phyloP scores from a whole-genome alignment of 2,888 invertebrate genomes.

The Craniophora ligustri region DNA sequence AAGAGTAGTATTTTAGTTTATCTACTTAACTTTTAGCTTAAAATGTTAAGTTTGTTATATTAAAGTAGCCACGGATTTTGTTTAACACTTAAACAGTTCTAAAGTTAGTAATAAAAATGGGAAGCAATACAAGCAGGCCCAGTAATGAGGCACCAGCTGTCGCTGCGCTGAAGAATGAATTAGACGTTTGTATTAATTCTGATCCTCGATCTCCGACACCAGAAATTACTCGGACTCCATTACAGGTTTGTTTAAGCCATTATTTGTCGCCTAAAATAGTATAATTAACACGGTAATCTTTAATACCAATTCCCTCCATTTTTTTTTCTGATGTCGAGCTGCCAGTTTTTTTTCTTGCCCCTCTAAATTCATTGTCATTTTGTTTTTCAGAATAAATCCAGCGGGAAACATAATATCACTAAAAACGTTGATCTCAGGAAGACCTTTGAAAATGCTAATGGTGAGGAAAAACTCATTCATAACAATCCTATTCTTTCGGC shows the following conservation, averaged over 20 bases:
- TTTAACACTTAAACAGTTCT: conserved; percentile 1
- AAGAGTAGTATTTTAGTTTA: conserved; percentile 20
- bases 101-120: conserved; percentile 66
- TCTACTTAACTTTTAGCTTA: conserved; percentile 17
- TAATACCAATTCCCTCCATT: conserved; percentile 39
- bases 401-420: conserved; percentile 81
- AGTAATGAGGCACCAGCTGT: conserved; percentile 65
- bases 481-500: conserved; percentile 84
- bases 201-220: conserved; percentile 90
- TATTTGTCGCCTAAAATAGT: background rate
- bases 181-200: conserved; percentile 66
- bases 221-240: conserved; percentile 88
- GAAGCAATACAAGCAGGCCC: conserved; percentile 80
- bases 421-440: conserved; percentile 85
- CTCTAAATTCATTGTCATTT: conserved; percentile 10
- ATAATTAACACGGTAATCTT: conserved; percentile 1
- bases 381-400: conserved; percentile 75
- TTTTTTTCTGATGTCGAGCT: conserved; percentile 12
- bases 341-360: background rate
- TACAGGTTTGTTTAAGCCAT: conserved; percentile 80
- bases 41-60: conserved; percentile 38
- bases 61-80: conserved; percentile 18
- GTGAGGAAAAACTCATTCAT: conserved; percentile 77
- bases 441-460: conserved; percentile 78
- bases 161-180: conserved; percentile 66